Percentiles rank a stretch among this genome's conserved stretches.
Conservation (phyloP, 2,888 invertebrate species). For the Caenorhabditis macrosperma region DNA sequence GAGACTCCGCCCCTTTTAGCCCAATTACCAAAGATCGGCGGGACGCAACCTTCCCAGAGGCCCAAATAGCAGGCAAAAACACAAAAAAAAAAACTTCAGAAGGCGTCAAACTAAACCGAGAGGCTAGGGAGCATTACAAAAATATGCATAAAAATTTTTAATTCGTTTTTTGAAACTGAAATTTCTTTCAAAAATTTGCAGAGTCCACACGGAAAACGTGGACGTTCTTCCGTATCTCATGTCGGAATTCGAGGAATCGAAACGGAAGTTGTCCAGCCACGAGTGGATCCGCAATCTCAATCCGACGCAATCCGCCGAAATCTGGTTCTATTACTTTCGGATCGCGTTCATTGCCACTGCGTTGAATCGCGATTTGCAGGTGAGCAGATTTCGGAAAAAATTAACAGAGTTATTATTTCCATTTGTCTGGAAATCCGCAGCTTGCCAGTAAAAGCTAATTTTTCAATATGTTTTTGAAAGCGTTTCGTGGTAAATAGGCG, state of each 20-base stretch:
- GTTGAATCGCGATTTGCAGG: slow-evolving; percentile 45
- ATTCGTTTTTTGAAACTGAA: neutral
- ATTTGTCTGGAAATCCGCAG: too few relatives aligned
- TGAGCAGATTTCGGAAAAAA: slow-evolving; percentile 20
- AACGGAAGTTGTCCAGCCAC: neutral
- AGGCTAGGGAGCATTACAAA: too few relatives aligned
- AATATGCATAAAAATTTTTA: too few relatives aligned
- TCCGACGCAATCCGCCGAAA: slow-evolving; percentile 24
- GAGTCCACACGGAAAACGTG: neutral
- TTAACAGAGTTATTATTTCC: neutral
- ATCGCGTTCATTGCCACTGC: slow-evolving; percentile 69
- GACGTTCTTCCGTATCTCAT: neutral
- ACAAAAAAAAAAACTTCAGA: too few relatives aligned
- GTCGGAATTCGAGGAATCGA: slow-evolving; percentile 23
- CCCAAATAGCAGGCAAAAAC: too few relatives aligned
- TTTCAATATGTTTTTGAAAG: neutral
- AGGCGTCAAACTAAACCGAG: too few relatives aligned
- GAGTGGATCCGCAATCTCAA: slow-evolving; percentile 33
- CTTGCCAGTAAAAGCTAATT: too few relatives aligned
- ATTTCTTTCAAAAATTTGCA: slow-evolving; percentile 3
- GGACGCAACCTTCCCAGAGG: too few relatives aligned
- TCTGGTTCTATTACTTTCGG: slow-evolving; percentile 66
- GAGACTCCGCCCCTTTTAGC: too few relatives aligned
- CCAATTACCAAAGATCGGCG: too few relatives aligned
- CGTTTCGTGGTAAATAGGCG: neutral